Base-by-base conservation (phyloP, 2,888 invertebrate genomes). In the Eupithecia centaureata region DNA sequence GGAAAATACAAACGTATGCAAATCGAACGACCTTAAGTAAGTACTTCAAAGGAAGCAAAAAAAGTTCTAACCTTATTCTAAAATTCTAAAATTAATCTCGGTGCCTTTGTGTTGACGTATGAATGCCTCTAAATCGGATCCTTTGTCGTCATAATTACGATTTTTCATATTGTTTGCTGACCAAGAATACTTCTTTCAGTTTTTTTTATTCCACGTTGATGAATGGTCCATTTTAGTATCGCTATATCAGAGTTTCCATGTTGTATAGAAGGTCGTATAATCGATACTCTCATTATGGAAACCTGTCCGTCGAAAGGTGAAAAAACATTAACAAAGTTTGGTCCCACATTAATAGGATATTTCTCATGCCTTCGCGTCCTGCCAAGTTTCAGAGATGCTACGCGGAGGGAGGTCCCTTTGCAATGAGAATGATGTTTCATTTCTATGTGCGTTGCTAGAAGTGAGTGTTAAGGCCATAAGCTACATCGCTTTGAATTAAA, bases 121-220 rank as follows among this genome's bases (percentile, higher is more conserved):
- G 71, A 85, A 86, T 27, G 68, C 67, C 63, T 82, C 76, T 27
- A 86, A 72, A 70, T 83, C 77, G 13, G 76, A 68, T 25, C 72
- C 60, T 65, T 76, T 69, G 59, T 83, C 85, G 47, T 85, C 86
- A 65, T 85, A 33, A 77, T 51, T 7, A 86, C 75, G 28, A 86
- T 75, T 69, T 73, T 70, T n/a, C 75, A 77, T 27, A 76, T 60
- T 70, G 56, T 2, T 76, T 70, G 60, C 64, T 79, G 1, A 61
- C 65, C 28, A 67, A 66, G 13, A 78, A 78, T n/a, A 82, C 82
- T 51, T 74, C 57, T 65, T 74, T 78, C 15, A 84, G 70, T 30
- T 77, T 77, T n/a, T 81, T 61, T 74, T 76, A 30, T 4, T 2
- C 27, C 7, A 47, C 10, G 8, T 22, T 47, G 12, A 12, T 22